These are phyloP conservation scores for Drosophila picticornis DNA, from an alignment of 2,888 invertebrate genomes.

Conservation along the genomic window DNA sequence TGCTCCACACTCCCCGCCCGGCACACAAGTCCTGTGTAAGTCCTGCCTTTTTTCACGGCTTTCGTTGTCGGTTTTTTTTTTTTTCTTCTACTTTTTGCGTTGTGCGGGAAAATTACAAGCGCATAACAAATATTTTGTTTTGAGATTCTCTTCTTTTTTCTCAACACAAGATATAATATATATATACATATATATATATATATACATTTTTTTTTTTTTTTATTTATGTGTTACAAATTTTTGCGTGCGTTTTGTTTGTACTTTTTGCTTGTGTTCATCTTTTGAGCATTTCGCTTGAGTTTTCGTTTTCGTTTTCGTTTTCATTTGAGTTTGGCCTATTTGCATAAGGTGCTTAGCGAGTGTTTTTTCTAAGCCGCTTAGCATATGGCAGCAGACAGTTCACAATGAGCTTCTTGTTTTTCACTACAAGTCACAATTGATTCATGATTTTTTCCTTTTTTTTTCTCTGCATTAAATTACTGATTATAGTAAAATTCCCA, in stretches of 20 bases:
- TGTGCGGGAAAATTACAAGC: slow-evolving; percentile 75
- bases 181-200: neutral
- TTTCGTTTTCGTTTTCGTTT: slow-evolving; percentile 2
- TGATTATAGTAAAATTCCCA: slow-evolving; percentile 46
- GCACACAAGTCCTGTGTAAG: neutral
- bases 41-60: slow-evolving; percentile 52
- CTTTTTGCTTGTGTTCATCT: slow-evolving; percentile 12
- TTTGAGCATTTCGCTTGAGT: slow-evolving; percentile 19
- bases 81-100: slow-evolving; percentile 15
- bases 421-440: slow-evolving; percentile 35
- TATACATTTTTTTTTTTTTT: neutral
- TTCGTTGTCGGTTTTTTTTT: slow-evolving; percentile 30
- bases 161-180: neutral
- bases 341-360: slow-evolving; percentile 73
- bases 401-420: slow-evolving; percentile 9
- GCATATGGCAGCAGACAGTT: slow-evolving; percentile 46
- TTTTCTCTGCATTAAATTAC: slow-evolving; percentile 1
- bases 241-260: slow-evolving; percentile 46
- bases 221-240: slow-evolving; percentile 44
- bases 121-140: slow-evolving; percentile 79
- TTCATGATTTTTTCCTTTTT: slow-evolving; percentile 4
- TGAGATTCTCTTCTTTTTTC: slow-evolving; percentile 56
- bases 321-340: slow-evolving; percentile 46
- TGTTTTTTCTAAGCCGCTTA: slow-evolving; percentile 68
- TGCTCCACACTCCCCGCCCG: neutral